Evolutionary conservation across 2,797 vertebrate species (phyloP).

Genomic region (Oreochromis mossambicus): DNA sequence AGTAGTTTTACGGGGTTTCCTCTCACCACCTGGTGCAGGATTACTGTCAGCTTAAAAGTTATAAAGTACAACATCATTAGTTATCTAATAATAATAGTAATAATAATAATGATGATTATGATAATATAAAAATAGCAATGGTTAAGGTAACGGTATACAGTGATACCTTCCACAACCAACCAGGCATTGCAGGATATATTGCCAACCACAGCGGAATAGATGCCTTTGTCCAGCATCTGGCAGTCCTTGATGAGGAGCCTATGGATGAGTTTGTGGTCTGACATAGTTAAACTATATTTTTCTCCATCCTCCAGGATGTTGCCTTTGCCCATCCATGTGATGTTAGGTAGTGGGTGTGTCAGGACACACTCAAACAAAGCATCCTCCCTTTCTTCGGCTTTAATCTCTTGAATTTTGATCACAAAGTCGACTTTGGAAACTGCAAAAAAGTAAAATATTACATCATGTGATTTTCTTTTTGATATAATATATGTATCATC

Average conservation of each 20-base stretch:
- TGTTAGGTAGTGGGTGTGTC: constrained; percentile 65
- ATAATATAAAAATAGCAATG: neutral
- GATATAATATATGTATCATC: neutral
- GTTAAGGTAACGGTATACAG: neutral
- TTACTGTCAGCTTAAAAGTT: constrained; percentile 43
- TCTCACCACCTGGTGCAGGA: constrained; percentile 21
- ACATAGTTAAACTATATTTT: constrained; percentile 71
- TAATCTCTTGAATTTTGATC: constrained; percentile 69
- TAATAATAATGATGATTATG: neutral
- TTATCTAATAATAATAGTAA: neutral
- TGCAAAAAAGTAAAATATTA: neutral
- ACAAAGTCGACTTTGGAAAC: constrained; percentile 69
- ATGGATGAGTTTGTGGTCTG: constrained; percentile 81
- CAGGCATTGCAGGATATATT: constrained; percentile 78
- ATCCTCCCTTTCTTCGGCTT: constrained; percentile 68
- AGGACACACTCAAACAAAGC: constrained; percentile 79
- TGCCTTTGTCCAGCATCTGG: constrained; percentile 74
- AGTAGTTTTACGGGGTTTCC: constrained; percentile 42
- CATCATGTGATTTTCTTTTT: neutral
- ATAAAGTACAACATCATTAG: neutral
- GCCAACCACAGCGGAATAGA: constrained; percentile 78
- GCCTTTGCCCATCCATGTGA: constrained; percentile 79
- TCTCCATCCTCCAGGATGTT: constrained; percentile 59
- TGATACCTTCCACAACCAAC: constrained; percentile 83
- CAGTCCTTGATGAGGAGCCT: constrained; percentile 76